Evolutionary conservation across 2,888 invertebrate genomes (phyloP).

Genomic region (Leucoma salicis): DNA sequence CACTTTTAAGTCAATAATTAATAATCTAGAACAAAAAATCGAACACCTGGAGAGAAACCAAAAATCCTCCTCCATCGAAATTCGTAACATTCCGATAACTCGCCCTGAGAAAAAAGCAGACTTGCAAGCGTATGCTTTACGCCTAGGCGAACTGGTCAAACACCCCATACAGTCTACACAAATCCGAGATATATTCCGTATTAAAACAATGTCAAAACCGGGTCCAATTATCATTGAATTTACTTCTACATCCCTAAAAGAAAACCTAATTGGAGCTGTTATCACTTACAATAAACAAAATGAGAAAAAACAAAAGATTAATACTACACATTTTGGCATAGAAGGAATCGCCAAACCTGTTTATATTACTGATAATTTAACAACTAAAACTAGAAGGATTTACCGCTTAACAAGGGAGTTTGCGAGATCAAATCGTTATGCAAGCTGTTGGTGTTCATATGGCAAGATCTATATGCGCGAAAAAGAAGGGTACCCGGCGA

Average conservation of each 20-base stretch:
- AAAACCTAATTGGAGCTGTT: conserved; percentile 6
- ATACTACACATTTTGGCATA: conserved; percentile 7
- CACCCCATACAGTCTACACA: conserved; percentile 2
- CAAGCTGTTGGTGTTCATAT: conserved; percentile 6
- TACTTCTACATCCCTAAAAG: conserved; percentile 6
- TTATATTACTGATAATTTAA: conserved; percentile 6
- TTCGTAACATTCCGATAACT: neutral
- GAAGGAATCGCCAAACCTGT: conserved; percentile 1
- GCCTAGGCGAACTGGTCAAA: neutral
- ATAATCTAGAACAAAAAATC: neutral
- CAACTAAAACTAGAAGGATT: conserved; percentile 7
- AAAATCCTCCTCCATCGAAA: neutral
- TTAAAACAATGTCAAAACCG: conserved; percentile 6
- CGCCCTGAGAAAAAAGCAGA: neutral
- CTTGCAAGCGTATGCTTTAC: neutral
- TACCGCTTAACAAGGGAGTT: conserved; percentile 4
- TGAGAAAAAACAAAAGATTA: conserved; percentile 3
- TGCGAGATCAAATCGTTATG: conserved; percentile 2
- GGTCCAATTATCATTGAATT: neutral
- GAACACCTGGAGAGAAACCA: neutral
- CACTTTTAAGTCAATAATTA: neutral
- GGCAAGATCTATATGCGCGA: conserved; percentile 5
- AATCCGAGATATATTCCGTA: conserved; percentile 6
- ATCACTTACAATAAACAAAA: conserved; percentile 8
- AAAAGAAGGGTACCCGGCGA: neutral